phyloP scores from a whole-genome alignment of 30 jellyfish, hydroid and myxozoan genomes.

The Catostylus mosaicus region DNA sequence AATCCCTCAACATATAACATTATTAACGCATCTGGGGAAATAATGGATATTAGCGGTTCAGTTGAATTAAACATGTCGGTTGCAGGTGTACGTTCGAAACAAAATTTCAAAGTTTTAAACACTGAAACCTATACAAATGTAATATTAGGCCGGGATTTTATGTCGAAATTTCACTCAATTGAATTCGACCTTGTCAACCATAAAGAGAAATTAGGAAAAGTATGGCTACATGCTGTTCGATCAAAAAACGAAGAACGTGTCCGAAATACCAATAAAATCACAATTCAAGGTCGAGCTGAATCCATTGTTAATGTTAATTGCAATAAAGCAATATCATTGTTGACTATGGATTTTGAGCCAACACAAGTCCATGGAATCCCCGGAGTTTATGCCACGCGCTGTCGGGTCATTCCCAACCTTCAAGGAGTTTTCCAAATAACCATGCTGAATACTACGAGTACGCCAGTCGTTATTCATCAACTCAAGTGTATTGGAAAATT shows the following conservation, averaged over 20 bases:
- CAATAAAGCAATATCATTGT: conserved; percentile 11
- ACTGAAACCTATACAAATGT: conserved; percentile 12
- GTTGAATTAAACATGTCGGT: too few species aligned
- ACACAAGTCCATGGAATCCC: neutral
- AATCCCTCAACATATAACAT: too few species aligned
- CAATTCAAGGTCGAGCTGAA: conserved; percentile 1
- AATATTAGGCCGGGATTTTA: conserved; percentile 22
- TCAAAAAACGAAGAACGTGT: neutral
- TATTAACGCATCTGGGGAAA: too few species aligned
- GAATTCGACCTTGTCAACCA: neutral
- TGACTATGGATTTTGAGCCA: conserved; percentile 20
- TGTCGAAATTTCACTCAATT: conserved; percentile 3
- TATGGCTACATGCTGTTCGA: neutral
- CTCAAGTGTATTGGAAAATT: too few species aligned
- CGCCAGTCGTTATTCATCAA: too few species aligned
- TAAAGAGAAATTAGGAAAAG: neutral
- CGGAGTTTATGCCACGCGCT: conserved; percentile 34
- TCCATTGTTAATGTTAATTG: conserved; percentile 9
- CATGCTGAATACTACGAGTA: too few species aligned
- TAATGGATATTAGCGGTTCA: too few species aligned
- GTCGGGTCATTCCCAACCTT: conserved; percentile 21
- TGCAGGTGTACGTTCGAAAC: too few species aligned
- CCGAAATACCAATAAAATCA: neutral
- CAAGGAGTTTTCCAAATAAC: conserved; percentile 21
- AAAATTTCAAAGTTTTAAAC: too few species aligned